These are phyloP conservation scores for Chionomys nivalis DNA, from an alignment of 2,113 vertebrate species.

Conservation along the genomic window DNA sequence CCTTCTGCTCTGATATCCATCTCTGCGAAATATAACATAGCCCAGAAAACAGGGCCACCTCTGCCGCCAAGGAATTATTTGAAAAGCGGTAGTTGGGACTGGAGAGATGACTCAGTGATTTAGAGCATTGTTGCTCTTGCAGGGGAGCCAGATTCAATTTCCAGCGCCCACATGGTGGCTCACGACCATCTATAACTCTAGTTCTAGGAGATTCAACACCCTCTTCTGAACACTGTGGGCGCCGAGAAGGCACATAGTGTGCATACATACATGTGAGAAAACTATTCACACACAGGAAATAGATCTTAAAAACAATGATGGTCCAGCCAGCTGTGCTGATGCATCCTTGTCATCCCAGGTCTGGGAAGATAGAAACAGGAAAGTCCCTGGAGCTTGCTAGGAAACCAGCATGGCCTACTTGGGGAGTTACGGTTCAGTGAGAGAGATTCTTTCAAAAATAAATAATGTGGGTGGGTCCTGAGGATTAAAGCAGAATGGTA, in stretches of 20 bases:
- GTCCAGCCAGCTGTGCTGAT: neutral
- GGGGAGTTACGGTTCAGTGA: neutral
- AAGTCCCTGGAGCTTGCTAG: neutral
- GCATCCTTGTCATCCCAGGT: neutral
- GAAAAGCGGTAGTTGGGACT: neutral
- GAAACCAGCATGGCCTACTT: neutral
- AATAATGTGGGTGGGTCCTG: neutral
- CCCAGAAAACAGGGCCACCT: neutral
- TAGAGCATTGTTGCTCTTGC: neutral
- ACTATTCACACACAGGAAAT: neutral
- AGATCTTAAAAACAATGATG: neutral
- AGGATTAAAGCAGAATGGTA: neutral
- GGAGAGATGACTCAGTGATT: neutral
- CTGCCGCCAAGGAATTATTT: neutral
- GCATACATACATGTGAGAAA: neutral
- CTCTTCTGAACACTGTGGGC: neutral
- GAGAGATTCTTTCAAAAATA: neutral
- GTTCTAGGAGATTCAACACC: neutral
- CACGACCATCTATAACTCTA: neutral
- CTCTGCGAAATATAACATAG: neutral
- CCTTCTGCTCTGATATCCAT: neutral
- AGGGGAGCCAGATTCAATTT: neutral
- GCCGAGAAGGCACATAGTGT: neutral
- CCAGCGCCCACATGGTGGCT: neutral
- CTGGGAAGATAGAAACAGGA: neutral